Percentiles rank a stretch among this genome's conserved stretches.
Evolutionary conservation across 1,140 invertebrate genomes (phyloP).

Genomic region (Drosophila miranda): DNA sequence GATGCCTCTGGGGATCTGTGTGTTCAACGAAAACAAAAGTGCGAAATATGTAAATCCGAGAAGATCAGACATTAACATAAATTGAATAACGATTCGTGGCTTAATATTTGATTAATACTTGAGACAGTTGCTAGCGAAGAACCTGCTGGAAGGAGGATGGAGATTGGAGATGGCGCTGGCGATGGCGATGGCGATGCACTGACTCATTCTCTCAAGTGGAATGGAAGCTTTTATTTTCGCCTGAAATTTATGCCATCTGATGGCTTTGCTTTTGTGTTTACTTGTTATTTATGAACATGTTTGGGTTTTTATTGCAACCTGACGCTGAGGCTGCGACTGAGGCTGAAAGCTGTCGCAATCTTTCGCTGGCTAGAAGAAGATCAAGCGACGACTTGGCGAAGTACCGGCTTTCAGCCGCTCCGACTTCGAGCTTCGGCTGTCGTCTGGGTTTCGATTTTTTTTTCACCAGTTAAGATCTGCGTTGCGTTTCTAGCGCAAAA

Average conservation of each 20-base stretch:
- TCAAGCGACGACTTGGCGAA: conserved; percentile 26
- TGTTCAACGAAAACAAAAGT: conserved; percentile 67
- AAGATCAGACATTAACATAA: conserved; percentile 56
- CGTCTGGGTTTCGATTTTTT: conserved; percentile 33
- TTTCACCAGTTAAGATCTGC: conserved; percentile 68
- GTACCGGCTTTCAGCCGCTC: conserved; percentile 16
- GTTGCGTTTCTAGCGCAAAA: conserved; percentile 71
- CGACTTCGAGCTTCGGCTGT: conserved; percentile 15
- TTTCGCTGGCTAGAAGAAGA: conserved; percentile 50
- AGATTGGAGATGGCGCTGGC: too few relatives aligned
- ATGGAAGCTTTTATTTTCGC: conserved; percentile 27
- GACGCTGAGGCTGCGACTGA: conserved; percentile 14
- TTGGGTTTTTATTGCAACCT: conserved; percentile 61
- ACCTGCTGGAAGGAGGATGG: conserved; percentile 25
- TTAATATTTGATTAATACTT: conserved; percentile 34
- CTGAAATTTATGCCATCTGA: conserved; percentile 45
- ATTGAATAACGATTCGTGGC: conserved; percentile 41
- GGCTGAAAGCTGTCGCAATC: conserved; percentile 57
- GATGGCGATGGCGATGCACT: conserved; percentile 6
- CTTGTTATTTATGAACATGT: conserved; percentile 73
- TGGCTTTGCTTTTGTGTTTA: conserved; percentile 39
- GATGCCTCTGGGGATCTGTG: conserved; percentile 26
- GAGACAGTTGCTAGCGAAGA: conserved; percentile 39
- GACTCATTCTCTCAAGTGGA: conserved; percentile 38
- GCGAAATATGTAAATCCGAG: conserved; percentile 64